Evolutionary conservation across 2,113 vertebrate species (phyloP).

Genomic region (Pseudolaguvia tuberculata): DNA sequence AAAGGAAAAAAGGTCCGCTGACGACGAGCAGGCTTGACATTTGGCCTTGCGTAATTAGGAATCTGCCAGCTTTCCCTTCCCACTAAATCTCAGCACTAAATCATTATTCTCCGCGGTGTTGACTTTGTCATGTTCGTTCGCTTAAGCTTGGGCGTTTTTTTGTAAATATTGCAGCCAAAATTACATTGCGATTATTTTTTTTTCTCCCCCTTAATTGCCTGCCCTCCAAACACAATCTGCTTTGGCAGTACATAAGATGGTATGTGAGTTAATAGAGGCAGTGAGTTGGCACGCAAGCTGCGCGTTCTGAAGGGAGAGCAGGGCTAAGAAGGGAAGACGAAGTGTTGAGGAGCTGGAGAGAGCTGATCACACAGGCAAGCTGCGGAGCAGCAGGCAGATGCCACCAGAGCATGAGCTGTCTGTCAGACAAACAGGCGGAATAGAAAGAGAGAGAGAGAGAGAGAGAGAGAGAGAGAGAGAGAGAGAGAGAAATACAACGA

Average conservation of each 20-base stretch:
- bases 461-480: slow-evolving; percentile 26
- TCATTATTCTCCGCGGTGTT: slow-evolving; percentile 74
- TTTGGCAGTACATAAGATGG: slow-evolving; percentile 79
- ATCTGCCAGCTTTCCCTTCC: slow-evolving; percentile 71
- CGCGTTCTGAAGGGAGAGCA: slow-evolving; percentile 63
- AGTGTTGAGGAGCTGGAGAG: slow-evolving; percentile 53
- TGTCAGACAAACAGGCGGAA: slow-evolving; percentile 63
- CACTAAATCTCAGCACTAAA: slow-evolving; percentile 73
- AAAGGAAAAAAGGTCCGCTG: slow-evolving; percentile 61
- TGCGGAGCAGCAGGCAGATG: slow-evolving; percentile 73
- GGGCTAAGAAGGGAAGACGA: slow-evolving; percentile 50
- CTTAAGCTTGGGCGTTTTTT: slow-evolving; percentile 63
- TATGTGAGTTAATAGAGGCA: slow-evolving; percentile 75
- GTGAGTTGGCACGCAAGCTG: slow-evolving; percentile 71
- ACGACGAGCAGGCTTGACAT: slow-evolving; percentile 78
- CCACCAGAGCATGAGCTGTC: slow-evolving; percentile 68
- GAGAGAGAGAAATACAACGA: slow-evolving; percentile 7
- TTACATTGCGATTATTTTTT: slow-evolving; percentile 71
- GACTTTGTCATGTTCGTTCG: slow-evolving; percentile 68
- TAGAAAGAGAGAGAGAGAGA: slow-evolving; percentile 42
- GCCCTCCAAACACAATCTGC: slow-evolving; percentile 82
- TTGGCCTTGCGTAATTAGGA: slow-evolving; percentile 76
- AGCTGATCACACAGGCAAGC: slow-evolving; percentile 74
- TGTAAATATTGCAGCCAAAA: slow-evolving; percentile 76
- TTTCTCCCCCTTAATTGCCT: slow-evolving; percentile 77